Conservation (phyloP, 2,888 invertebrate species). For the Aelia acuminata region DNA sequence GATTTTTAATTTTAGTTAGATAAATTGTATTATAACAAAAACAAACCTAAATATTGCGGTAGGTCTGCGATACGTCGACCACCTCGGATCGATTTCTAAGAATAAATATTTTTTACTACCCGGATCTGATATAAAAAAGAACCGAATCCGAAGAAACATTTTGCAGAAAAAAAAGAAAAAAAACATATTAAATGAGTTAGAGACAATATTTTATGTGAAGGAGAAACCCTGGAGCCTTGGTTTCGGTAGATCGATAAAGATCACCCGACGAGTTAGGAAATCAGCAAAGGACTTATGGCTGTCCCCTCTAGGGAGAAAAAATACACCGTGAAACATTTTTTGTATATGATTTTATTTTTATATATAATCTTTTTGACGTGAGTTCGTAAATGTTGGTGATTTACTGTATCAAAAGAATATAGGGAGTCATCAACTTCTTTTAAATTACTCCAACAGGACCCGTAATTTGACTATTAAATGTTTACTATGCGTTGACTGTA, state of each 20-base stretch:
- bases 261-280: slow-evolving; percentile 15
- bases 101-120: not conserved
- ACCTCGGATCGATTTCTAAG: not conserved
- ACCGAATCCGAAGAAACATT: not conserved
- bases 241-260: slow-evolving; percentile 4
- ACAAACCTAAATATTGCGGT: no score
- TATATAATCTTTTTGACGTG: not conserved
- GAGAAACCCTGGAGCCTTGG: not conserved
- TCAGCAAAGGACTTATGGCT: slow-evolving; percentile 18
- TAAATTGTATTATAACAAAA: no score
- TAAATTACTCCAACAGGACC: no score
- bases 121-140: not conserved
- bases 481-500: no score
- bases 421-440: not conserved
- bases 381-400: not conserved
- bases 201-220: slow-evolving; percentile 5
- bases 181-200: not conserved
- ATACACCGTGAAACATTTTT: not conserved
- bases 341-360: no score
- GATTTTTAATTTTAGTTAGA: no score
- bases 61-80: no score
- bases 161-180: not conserved
- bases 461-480: no score
- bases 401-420: not conserved
- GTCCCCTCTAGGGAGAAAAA: not conserved